Evolutionary conservation across 2,797 vertebrate species (phyloP), one percentile per base, ranked within the genome.

Genomic region (Coracias cyanogaster): DNA sequence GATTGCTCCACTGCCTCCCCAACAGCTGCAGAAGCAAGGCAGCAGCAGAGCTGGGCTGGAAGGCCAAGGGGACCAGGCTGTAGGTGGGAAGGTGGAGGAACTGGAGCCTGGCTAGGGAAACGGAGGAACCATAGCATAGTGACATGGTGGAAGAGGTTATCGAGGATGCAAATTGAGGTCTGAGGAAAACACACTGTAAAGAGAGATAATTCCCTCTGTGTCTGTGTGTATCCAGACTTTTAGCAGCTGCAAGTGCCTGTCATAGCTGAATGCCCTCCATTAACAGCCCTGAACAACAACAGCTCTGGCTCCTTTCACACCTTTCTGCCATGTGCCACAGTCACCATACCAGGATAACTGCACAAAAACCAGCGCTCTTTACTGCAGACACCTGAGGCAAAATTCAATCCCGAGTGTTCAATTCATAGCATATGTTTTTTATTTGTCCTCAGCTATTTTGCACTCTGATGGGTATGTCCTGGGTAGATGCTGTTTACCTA

Each of bases 21-120:
- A 5, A 37, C 13, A 60, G 48, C 24, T 20, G 28, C 62, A 64
- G 54, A 43, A 85, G 33, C 54, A 76, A 89, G 49, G 39, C 65
- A 58, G 49, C 0, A 11, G 25, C 37, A 58, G n/a, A 49, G 12
- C 16, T 0, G 0, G 10, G 7, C 61, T 74, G 57, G 19, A 25
- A 58, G 39, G 35, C 24, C 2, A 12, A 21, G 8, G 31, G 3
- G 5, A 28, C 61, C 8, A 46, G 10, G 3, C 9, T 80, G 54
- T 31, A 51, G 20, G 26, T 54, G 22, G 28, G 21, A 80, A 33
- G 31, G 52, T 54, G 39, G 28, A 71, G 7, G n/a, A 82, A 15
- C 37, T 62, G 43, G 58, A 91, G 26, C 8, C 46, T 77, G 29
- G 20, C 29, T 84, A 74, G 12, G 57, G 41, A 74, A 82, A 21